Base-by-base conservation (phyloP, 2,888 invertebrate species). In the Apeira syringaria region DNA sequence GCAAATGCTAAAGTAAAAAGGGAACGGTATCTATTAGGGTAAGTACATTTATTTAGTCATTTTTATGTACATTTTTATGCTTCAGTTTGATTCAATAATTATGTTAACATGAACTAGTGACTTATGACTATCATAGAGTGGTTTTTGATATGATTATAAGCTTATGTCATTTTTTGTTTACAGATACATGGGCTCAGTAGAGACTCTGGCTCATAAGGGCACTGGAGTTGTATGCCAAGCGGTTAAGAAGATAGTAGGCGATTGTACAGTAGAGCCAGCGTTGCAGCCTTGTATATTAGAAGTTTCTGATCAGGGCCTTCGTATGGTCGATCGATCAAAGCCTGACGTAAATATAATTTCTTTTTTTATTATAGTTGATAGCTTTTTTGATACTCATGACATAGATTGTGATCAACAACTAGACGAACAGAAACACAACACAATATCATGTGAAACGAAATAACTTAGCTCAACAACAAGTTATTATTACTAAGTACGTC, bases 161-260 rank as follows among this genome's bases (percentile, higher is more conserved):
- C n/a, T n/a, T n/a, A n/a, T n/a, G n/a, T n/a, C n/a, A n/a, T n/a
- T n/a, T n/a, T 27, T 11, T 8, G 13, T 26, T 52, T 36, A 13
- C 53, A 90, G 90, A 31, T 99, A 98, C 81, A 92, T 99, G 75
- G 99, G 99, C 0, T 98, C 98, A 0, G 97, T 99, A 34, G 99
- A 99, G 83, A 99, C 99, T 0, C 90, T 96, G 57, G 96, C 97
- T 59, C 98, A 99, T 83, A 99, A 99, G 88, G 99, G 99, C n/a
- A 98, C 98, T 12, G 95, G 97, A 4, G 98, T 98, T 0, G 94
- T 97, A 7, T 97, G 97, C 75, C 97, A 97, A 87, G 97, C 97
- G 0, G 97, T 97, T 2, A 93, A 95, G 61, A 95, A 97, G 71
- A 97, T 97, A 52, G 93, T 96, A 0, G 94, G 94, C 0, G 91